These are phyloP conservation scores for Myiozetetes cayanensis DNA, from an alignment of 2,113 vertebrate species.

Conservation along the genomic window DNA sequence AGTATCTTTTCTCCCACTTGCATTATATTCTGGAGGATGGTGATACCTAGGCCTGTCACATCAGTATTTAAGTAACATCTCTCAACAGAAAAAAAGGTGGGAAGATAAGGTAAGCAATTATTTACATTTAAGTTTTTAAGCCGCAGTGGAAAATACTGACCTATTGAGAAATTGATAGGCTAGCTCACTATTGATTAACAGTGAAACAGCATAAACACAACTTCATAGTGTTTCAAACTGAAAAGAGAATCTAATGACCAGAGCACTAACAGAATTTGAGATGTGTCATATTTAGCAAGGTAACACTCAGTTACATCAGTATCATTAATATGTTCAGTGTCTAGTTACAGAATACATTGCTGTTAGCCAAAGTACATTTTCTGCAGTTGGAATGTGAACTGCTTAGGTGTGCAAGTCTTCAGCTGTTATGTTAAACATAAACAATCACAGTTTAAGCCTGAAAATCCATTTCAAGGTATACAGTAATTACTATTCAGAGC, in stretches of 20 bases:
- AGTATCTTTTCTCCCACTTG: background rate
- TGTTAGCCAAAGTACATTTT: background rate
- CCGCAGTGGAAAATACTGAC: background rate
- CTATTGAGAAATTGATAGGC: background rate
- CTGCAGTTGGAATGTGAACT: background rate
- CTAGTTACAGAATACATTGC: background rate
- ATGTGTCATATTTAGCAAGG: background rate
- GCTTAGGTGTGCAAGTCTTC: background rate
- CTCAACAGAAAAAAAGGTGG: background rate
- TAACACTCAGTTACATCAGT: background rate
- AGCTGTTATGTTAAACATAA: background rate
- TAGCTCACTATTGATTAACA: background rate
- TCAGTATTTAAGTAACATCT: background rate
- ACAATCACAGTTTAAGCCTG: background rate
- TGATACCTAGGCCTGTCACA: background rate
- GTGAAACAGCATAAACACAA: background rate
- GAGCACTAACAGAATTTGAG: background rate
- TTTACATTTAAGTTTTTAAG: background rate
- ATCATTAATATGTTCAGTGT: background rate
- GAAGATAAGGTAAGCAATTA: background rate
- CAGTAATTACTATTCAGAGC: background rate
- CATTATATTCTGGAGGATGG: background rate
- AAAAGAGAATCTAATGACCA: background rate
- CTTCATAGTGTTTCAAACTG: background rate
- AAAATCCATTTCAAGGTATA: background rate